These are phyloP conservation scores for Muntiacus muntjak DNA, from an alignment of 2,113 vertebrate genomes.

Conservation along the genomic window DNA sequence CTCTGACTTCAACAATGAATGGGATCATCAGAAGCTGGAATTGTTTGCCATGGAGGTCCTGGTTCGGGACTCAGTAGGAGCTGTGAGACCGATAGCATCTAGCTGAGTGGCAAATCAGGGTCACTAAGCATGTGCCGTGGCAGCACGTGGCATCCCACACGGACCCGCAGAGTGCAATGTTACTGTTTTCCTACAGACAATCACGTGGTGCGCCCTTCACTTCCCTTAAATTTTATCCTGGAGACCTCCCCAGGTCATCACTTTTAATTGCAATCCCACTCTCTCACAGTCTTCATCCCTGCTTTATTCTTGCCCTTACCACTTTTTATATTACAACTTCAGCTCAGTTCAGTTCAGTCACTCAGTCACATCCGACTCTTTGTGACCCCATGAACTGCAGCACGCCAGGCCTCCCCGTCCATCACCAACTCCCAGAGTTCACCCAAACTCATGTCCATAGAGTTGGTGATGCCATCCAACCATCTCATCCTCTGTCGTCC, in stretches of 20 bases:
- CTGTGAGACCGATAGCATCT: background rate
- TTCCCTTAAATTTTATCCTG: background rate
- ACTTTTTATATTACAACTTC: background rate
- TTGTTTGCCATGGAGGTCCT: background rate
- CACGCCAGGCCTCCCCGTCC: background rate
- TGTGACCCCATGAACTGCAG: background rate
- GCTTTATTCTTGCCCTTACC: background rate
- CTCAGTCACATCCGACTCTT: accelerated
- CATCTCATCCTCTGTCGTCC: background rate
- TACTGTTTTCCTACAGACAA: background rate
- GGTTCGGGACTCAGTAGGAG: background rate
- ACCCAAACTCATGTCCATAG: background rate
- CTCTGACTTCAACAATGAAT: background rate
- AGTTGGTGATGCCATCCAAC: background rate
- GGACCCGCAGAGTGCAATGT: too few species aligned
- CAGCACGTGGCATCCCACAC: accelerated
- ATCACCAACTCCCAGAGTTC: background rate
- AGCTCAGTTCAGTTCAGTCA: background rate
- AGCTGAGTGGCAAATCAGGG: background rate
- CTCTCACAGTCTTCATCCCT: background rate
- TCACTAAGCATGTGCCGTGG: too few species aligned
- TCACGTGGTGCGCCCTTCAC: background rate
- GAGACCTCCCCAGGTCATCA: background rate
- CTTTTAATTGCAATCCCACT: background rate
- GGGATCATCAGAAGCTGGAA: background rate